These are phyloP conservation scores for Anthopleura sola DNA, from an alignment of 64 coral and sea anemone species.

Conservation along the genomic window DNA sequence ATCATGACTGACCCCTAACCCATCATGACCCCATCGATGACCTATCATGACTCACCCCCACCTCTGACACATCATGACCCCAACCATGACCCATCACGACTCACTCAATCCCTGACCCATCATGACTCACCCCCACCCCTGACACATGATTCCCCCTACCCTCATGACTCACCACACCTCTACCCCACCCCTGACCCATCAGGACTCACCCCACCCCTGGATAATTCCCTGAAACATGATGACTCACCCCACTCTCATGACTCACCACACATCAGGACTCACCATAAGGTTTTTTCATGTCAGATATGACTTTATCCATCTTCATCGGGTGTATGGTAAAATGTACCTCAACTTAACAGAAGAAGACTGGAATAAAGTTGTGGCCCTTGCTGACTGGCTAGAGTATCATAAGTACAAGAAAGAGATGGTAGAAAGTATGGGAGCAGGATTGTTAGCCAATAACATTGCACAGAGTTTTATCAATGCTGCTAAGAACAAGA, in stretches of 20 bases:
- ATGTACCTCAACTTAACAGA: slow-evolving; percentile 52
- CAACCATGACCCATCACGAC: background rate
- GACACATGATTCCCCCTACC: background rate
- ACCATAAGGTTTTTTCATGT: background rate
- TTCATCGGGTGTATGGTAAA: slow-evolving; percentile 63
- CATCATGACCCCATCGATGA: background rate
- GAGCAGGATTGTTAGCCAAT: slow-evolving; percentile 64
- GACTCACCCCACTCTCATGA: background rate
- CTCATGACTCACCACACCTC: background rate
- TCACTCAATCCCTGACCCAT: background rate
- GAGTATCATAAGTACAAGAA: slow-evolving; percentile 79
- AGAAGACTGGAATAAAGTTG: slow-evolving; percentile 40
- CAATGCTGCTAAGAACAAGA: background rate
- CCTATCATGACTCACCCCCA: background rate
- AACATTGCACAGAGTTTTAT: slow-evolving; percentile 48
- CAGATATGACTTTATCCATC: slow-evolving; percentile 79
- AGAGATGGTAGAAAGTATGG: slow-evolving; percentile 52
- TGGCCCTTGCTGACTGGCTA: slow-evolving; percentile 62
- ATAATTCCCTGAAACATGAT: too few species aligned
- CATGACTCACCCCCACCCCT: background rate
- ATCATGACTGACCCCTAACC: background rate
- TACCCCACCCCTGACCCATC: background rate
- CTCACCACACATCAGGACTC: background rate
- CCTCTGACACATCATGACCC: background rate
- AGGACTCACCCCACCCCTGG: background rate